These are phyloP conservation scores for Bombylius major DNA, from an alignment of 2,888 invertebrate species.

Conservation along the genomic window DNA sequence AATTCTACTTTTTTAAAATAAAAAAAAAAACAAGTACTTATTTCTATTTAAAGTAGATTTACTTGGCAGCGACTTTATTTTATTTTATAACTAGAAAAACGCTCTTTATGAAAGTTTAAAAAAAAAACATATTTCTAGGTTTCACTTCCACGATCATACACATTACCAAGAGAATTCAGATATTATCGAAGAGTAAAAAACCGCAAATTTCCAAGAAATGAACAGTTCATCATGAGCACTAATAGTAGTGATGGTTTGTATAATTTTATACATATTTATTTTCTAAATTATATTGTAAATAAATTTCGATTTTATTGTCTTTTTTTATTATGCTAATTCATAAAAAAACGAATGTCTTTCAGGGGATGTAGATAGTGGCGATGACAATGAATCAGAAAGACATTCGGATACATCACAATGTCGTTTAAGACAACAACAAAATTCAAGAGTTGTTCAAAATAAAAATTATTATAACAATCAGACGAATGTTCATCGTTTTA, in stretches of 20 bases:
- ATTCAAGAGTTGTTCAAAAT: slow-evolving; percentile 12
- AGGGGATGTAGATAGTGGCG: slow-evolving; percentile 74
- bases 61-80: background rate
- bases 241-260: slow-evolving; percentile 70
- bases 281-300: too few species aligned
- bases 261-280: background rate
- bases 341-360: background rate
- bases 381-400: slow-evolving; percentile 50
- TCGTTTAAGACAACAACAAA: slow-evolving; percentile 8
- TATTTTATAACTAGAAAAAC: background rate
- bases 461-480: slow-evolving; percentile 15
- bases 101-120: background rate
- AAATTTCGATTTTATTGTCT: background rate
- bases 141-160: slow-evolving; percentile 72
- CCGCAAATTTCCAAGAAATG: slow-evolving; percentile 46
- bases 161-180: slow-evolving; percentile 72
- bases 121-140: slow-evolving; percentile 40
- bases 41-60: too few species aligned
- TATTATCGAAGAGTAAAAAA: slow-evolving; percentile 52
- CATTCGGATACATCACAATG: slow-evolving; percentile 36
- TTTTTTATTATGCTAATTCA: background rate
- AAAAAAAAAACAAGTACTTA: too few species aligned
- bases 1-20: too few species aligned
- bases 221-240: slow-evolving; percentile 64
- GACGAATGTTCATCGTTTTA: slow-evolving; percentile 10